These are phyloP conservation scores for Oligia latruncula DNA, from an alignment of 2,888 invertebrate species.

Conservation along the genomic window DNA sequence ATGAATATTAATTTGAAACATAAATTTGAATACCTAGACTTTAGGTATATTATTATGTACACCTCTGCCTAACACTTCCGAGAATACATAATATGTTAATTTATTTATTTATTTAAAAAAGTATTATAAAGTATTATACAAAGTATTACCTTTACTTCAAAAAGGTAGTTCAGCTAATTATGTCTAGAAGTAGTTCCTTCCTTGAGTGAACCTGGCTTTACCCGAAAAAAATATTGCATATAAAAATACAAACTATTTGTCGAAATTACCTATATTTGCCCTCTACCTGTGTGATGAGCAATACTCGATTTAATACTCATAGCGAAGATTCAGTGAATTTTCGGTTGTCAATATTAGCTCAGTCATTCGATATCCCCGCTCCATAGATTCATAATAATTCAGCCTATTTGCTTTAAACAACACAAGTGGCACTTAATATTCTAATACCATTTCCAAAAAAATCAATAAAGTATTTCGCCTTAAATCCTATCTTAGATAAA, in stretches of 20 bases:
- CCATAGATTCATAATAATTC: slow-evolving; percentile 31
- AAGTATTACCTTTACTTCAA: background rate
- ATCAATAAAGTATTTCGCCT: slow-evolving; percentile 8
- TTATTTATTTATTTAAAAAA: too few species aligned
- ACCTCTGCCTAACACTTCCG: too few species aligned
- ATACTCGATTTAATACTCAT: background rate
- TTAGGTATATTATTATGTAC: too few species aligned
- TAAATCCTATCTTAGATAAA: slow-evolving; percentile 14
- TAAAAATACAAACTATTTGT: background rate
- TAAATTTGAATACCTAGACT: too few species aligned
- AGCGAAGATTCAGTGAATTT: slow-evolving; percentile 24
- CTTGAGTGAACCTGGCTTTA: background rate
- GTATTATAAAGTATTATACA: too few species aligned
- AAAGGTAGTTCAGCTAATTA: background rate
- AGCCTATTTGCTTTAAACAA: slow-evolving; percentile 44
- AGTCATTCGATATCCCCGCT: slow-evolving; percentile 33
- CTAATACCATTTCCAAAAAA: slow-evolving; percentile 36
- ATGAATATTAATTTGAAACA: too few species aligned
- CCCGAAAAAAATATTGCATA: background rate
- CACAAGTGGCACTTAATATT: slow-evolving; percentile 45
- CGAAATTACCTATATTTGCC: background rate
- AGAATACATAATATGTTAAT: too few species aligned
- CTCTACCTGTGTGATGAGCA: background rate
- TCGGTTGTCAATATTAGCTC: slow-evolving; percentile 49
- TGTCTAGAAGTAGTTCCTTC: background rate